A percentile compares a stretch with the other conserved stretches of the same genome.
Conservation (phyloP, 2,888 invertebrate genomes). For the Nemotelus pantherinus region DNA sequence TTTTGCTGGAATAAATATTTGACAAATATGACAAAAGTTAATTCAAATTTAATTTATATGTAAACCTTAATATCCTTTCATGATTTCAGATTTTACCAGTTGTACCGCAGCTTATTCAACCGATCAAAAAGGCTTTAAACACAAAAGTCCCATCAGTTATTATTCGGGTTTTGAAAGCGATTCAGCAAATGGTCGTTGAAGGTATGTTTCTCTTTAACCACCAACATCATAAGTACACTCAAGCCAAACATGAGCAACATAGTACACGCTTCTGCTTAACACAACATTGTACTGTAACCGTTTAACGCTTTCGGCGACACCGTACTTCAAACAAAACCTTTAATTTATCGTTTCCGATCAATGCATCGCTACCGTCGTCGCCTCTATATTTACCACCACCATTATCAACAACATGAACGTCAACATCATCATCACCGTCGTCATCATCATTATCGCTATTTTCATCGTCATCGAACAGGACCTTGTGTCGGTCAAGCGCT, state of each 20-base stretch:
- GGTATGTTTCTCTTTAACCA: slow-evolving; percentile 65
- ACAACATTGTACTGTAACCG: neutral
- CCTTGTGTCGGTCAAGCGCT: slow-evolving; percentile 85
- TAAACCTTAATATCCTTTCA: neutral
- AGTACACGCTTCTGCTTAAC: too few species aligned
- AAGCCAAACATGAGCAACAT: too few species aligned
- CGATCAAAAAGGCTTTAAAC: slow-evolving; percentile 89
- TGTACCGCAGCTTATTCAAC: slow-evolving; percentile 90
- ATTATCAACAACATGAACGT: neutral
- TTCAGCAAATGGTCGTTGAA: slow-evolving; percentile 86
- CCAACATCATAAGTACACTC: neutral
- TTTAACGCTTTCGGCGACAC: neutral
- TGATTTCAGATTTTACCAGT: slow-evolving; percentile 74
- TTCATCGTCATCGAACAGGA: slow-evolving; percentile 53
- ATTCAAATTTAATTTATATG: too few species aligned
- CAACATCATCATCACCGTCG: neutral
- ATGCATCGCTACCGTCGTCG: neutral
- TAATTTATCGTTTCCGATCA: slow-evolving; percentile 36
- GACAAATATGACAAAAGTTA: too few species aligned
- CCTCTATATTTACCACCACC: neutral
- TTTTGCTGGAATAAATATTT: too few species aligned
- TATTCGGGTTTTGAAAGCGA: slow-evolving; percentile 80
- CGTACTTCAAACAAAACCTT: neutral
- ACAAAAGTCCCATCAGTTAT: slow-evolving; percentile 84
- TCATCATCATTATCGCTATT: neutral